Base-by-base conservation (phyloP, 2,888 invertebrate species). In the Parascotia fuliginaria region DNA sequence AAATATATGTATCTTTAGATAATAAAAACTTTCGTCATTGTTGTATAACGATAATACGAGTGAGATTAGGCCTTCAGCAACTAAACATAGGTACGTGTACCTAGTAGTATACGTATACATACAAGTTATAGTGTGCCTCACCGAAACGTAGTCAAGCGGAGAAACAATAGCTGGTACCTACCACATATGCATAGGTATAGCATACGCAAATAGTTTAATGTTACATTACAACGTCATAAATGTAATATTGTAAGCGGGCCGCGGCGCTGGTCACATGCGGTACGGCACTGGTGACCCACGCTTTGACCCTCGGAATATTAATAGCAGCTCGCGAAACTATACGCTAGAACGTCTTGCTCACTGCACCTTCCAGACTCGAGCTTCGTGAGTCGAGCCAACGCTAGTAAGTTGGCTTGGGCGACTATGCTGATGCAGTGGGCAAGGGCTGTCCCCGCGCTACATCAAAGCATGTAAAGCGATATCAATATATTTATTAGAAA, bases 41-140 rank as follows among this genome's bases (percentile, higher is more conserved):
- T 55, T 60, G 64, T 64, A 50, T 46, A 58, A 11, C 27, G 59
- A 50, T 31, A 41, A n/a, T 38, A 13, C n/a, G 24, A 6, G 16
- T 42, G 49, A 52, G 37, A 50, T 61, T 61, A 66, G 64, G 67
- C 67, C 61, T 50, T 39, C 28, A 29, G 45, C 42, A 24, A 40
- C 48, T 40, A 34, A 39, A 43, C 33, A 39, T 29, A 7, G 29
- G 5, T 16, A 4, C 16, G 3, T 22, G 16, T 37, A 27, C 13
- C 15, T 31, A 39, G 16, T n/a, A 3, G 5, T 19, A 19, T 19
- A 24, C 7, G 7, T 24, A 24, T 19, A 19, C 5, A 32, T 34
- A 28, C 13, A 33, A 41, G 31, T 13, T 13, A 31, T 13, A 14
- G 32, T 45, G 42, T 19, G 36, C 28, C 42, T 40, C 12, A 14